Evolutionary conservation across 2,113 vertebrate species (phyloP).

Genomic region (Eleginops maclovinus): DNA sequence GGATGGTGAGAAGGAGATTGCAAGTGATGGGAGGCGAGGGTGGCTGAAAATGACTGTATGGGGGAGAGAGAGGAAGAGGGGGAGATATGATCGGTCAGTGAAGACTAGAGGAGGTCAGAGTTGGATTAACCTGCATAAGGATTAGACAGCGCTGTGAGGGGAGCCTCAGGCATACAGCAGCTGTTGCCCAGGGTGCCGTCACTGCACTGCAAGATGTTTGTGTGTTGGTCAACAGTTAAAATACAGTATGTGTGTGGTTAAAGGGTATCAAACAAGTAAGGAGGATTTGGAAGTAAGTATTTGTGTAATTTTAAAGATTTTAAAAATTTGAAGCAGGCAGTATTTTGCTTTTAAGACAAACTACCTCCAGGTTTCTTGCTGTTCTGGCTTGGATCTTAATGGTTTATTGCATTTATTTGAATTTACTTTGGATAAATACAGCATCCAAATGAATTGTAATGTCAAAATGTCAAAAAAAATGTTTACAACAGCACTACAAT

Average conservation of each 20-base stretch:
- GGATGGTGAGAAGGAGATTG: slow-evolving; percentile 54
- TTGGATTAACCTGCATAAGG: slow-evolving; percentile 86
- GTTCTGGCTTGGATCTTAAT: too few relatives aligned
- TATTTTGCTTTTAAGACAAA: not conserved
- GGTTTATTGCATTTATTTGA: too few relatives aligned
- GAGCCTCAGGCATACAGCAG: slow-evolving; percentile 69
- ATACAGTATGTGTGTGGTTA: slow-evolving; percentile 17
- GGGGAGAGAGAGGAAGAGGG: slow-evolving; percentile 52
- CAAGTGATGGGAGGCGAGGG: slow-evolving; percentile 63
- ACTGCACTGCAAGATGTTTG: slow-evolving; percentile 45
- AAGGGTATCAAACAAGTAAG: not conserved
- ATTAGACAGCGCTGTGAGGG: slow-evolving; percentile 79
- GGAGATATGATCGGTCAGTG: slow-evolving; percentile 82
- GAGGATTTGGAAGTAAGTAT: not conserved
- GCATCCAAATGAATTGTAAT: too few relatives aligned
- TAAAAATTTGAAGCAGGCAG: too few relatives aligned
- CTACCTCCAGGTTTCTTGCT: too few relatives aligned
- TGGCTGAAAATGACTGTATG: slow-evolving; percentile 51
- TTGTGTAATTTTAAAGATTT: not conserved
- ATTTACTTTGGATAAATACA: too few relatives aligned
- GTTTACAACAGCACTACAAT: too few relatives aligned
- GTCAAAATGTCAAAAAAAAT: too few relatives aligned
- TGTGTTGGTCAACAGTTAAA: slow-evolving; percentile 23
- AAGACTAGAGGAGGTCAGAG: slow-evolving; percentile 83
- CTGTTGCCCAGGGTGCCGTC: slow-evolving; percentile 67